Base-by-base conservation (phyloP, 2,888 invertebrate species). In the Elaeidobius kamerunicus region DNA sequence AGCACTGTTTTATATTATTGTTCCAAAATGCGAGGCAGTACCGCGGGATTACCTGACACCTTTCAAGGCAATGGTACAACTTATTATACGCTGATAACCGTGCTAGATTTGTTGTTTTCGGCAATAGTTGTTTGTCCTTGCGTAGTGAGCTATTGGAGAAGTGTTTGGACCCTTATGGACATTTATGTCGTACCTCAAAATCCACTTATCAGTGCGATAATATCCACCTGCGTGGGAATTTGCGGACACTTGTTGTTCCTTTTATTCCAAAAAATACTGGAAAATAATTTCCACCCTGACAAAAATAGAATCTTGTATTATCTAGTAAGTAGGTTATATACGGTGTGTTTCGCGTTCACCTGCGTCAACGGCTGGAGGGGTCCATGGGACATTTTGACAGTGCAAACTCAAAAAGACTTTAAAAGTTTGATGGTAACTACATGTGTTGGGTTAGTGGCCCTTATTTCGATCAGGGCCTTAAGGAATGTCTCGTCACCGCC, bases 291-390 rank as follows among this genome's bases (percentile, higher is more conserved):
- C 11, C 78, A 83, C 67, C 88, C 89, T 3, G 84, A 88, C 61
- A 79, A 79, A 42, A 82, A 82, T 56, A 73, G 87, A 54, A 72
- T 86, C 47, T 76, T 80, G 42, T 90, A 83, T 71, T 88, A 86
- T 66, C 69, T 83, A 49, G 70, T 79, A 48, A 89, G 90, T 58
- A 76, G 91, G 48, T 60, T 84, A 19, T 91, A 90, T 70, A 91
- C 91, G 14, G 78, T 78, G 56, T 69, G 84, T 59, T 91, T 86
- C 66, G 89, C 85, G 6, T 80, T 87, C 63, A 84, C 86, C 57
- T 91, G 91, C 70, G 90, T 92, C 35, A 91, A 88, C 66, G 88
- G 88, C 55, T 93, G 92, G 92, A 79, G 91, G 6, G 92, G 92
- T 1, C 82, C 86, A 36, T 93, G 91, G 91, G 78, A 79, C 62